These are phyloP conservation scores for Triplophysa siluroides DNA, from an alignment of 2,113 vertebrate genomes.

Conservation along the genomic window DNA sequence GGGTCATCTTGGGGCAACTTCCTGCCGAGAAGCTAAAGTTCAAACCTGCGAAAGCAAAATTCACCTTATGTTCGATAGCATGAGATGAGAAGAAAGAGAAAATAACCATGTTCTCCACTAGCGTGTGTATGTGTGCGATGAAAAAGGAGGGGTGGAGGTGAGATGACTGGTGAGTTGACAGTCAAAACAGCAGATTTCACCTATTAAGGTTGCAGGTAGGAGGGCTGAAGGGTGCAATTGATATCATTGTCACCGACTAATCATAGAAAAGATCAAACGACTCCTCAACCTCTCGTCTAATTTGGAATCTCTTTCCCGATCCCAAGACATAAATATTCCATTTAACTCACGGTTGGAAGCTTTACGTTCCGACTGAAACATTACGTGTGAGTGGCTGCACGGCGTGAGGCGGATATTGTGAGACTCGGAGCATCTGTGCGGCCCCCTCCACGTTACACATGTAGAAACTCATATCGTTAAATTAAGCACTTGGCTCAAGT, in stretches of 20 bases:
- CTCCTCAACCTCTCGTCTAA: constrained; percentile 25
- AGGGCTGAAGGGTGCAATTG: constrained; percentile 69
- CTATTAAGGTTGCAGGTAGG: constrained; percentile 73
- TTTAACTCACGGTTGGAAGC: constrained; percentile 37
- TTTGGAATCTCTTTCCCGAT: constrained; percentile 17
- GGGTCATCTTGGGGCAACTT: neutral
- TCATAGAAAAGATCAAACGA: constrained; percentile 33
- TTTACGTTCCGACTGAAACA: constrained; percentile 42
- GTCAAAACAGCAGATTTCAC: constrained; percentile 68
- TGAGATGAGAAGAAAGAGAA: neutral
- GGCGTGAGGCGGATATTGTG: constrained; percentile 46
- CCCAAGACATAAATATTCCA: constrained; percentile 23
- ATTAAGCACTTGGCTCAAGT: constrained; percentile 20
- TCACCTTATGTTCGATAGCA: neutral
- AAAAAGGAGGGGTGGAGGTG: constrained; percentile 54
- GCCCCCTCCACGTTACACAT: constrained; percentile 33
- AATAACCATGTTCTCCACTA: constrained; percentile 17
- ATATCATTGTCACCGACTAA: constrained; percentile 67
- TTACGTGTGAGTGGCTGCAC: constrained; percentile 44
- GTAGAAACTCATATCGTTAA: constrained; percentile 43
- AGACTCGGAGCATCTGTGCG: constrained; percentile 48
- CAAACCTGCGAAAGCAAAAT: neutral
- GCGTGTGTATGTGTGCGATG: constrained; percentile 38
- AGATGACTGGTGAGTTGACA: constrained; percentile 56
- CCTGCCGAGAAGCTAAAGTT: neutral